Evolutionary conservation across 2,888 invertebrate genomes (phyloP).

Genomic region (Lasioglossum zephyrum): DNA sequence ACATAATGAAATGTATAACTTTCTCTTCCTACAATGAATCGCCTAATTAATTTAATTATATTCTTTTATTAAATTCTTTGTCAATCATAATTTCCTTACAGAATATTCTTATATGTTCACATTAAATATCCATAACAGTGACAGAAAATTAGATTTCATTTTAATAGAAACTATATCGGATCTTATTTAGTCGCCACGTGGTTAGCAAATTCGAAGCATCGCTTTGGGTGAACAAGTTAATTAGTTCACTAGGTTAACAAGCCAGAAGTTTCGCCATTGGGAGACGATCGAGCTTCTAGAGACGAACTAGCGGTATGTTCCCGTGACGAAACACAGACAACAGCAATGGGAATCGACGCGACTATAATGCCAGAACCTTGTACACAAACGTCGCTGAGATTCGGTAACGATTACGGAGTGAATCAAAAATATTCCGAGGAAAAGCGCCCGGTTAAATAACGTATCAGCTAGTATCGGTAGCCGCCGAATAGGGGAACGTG

Average conservation of each 20-base stretch:
- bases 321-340: neutral
- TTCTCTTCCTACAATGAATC: neutral
- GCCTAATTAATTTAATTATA: no score
- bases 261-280: neutral
- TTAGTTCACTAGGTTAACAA: neutral
- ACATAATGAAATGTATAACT: neutral
- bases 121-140: neutral
- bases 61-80: neutral
- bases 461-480: slow-evolving; percentile 31
- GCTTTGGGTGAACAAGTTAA: neutral
- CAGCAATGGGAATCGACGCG: neutral
- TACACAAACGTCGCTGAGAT: neutral
- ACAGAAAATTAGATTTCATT: neutral
- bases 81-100: neutral
- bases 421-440: neutral
- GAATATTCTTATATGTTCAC: neutral
- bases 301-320: neutral
- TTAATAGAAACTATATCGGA: neutral
- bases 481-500: slow-evolving; percentile 20
- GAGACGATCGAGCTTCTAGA: neutral
- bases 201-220: neutral
- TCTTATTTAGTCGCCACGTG: neutral
- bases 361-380: neutral
- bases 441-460: slow-evolving; percentile 8
- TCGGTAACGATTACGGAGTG: neutral